A percentile compares a stretch with the other conserved stretches of the same genome.
Conservation (phyloP, 2,797 vertebrate genomes). For the Etheostoma perlongum region DNA sequence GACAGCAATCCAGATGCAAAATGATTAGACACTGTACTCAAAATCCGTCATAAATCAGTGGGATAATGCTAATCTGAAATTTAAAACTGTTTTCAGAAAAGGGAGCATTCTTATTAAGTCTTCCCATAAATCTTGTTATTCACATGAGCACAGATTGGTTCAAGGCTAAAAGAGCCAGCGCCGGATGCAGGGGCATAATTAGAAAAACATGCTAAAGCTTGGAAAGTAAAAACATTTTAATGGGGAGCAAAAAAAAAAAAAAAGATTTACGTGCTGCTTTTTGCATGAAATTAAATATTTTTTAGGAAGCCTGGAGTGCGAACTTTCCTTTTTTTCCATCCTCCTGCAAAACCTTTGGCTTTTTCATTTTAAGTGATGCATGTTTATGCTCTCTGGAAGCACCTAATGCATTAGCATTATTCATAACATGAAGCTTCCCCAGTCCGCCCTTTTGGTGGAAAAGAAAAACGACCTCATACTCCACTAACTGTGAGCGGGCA, state of each 20-base stretch:
- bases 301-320: slow-evolving; percentile 52
- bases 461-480: slow-evolving; percentile 72
- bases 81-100: slow-evolving; percentile 8
- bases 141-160: slow-evolving; percentile 54
- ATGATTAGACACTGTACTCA: background rate
- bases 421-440: slow-evolving; percentile 65
- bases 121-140: slow-evolving; percentile 42
- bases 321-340: slow-evolving; percentile 36
- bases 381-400: slow-evolving; percentile 71
- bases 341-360: slow-evolving; percentile 37
- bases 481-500: slow-evolving; percentile 49
- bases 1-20: background rate
- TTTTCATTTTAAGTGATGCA: slow-evolving; percentile 64
- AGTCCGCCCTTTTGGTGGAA: slow-evolving; percentile 56
- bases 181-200: slow-evolving; percentile 65
- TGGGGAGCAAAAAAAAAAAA: slow-evolving; percentile 57
- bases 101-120: background rate
- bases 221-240: slow-evolving; percentile 70
- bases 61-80: slow-evolving; percentile 13
- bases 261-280: slow-evolving; percentile 73
- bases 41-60: slow-evolving; percentile 14
- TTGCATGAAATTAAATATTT: slow-evolving; percentile 66
- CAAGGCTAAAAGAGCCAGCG: slow-evolving; percentile 41
- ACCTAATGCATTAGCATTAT: slow-evolving; percentile 77
- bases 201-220: slow-evolving; percentile 63